Evolutionary conservation across 2,797 vertebrate species (phyloP).

Genomic region (Eulemur rubriventer): DNA sequence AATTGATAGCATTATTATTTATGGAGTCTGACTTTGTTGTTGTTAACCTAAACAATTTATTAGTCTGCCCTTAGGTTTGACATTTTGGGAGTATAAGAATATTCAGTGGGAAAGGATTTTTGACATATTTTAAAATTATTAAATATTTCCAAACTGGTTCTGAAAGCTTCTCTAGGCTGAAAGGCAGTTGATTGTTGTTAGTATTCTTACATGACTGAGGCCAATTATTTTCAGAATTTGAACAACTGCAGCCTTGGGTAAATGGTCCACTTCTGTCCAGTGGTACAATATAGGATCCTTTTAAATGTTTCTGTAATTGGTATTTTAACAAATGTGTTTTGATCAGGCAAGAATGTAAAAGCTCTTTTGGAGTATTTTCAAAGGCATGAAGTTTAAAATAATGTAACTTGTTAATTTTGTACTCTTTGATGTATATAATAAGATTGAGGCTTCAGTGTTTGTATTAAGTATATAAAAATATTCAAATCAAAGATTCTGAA

Average conservation of each 20-base stretch:
- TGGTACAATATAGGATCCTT: neutral
- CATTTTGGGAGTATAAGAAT: neutral
- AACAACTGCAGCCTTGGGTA: neutral
- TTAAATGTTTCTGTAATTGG: neutral
- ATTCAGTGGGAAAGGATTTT: neutral
- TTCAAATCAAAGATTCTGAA: neutral
- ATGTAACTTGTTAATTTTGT: constrained; percentile 45
- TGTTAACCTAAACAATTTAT: neutral
- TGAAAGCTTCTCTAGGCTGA: constrained; percentile 53
- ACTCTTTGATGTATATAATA: neutral
- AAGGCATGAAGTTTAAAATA: neutral
- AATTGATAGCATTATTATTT: neutral
- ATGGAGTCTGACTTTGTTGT: neutral
- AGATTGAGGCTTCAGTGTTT: constrained; percentile 32
- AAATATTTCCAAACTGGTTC: constrained; percentile 27
- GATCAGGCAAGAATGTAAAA: constrained; percentile 48
- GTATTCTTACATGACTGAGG: neutral
- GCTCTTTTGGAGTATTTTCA: constrained; percentile 51
- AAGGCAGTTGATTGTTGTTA: constrained; percentile 4
- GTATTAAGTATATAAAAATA: constrained; percentile 52
- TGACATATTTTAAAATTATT: neutral
- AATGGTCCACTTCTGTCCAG: neutral
- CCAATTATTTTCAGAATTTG: neutral
- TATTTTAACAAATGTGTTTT: neutral
- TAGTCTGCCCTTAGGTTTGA: neutral